Evolutionary conservation across 1,140 invertebrate species (phyloP).

Genomic region (Lasioglossum albipes): DNA sequence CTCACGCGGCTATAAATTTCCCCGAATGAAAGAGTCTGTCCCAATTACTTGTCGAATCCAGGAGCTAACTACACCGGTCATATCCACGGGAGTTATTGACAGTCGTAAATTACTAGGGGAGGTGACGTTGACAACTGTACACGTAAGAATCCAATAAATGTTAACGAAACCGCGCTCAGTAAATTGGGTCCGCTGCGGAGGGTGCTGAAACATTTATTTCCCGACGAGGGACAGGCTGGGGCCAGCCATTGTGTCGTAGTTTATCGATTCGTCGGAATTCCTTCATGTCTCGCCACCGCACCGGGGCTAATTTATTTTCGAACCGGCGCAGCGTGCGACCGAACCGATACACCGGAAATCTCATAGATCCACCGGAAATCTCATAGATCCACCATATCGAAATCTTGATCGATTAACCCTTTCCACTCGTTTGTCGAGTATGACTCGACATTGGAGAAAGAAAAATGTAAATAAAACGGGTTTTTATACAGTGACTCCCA

Average conservation of each 20-base stretch:
- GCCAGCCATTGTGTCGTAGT: slow-evolving; percentile 17
- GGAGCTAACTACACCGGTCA: neutral
- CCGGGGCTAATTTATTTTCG: slow-evolving; percentile 48
- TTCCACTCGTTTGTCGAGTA: too few species aligned
- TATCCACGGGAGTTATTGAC: slow-evolving; percentile 10
- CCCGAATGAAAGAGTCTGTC: neutral
- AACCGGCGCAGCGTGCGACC: slow-evolving; percentile 1
- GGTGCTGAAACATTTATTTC: slow-evolving; percentile 52
- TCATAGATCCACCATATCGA: slow-evolving; percentile 46
- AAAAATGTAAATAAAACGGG: too few species aligned
- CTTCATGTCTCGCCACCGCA: slow-evolving; percentile 45
- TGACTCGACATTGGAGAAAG: too few species aligned
- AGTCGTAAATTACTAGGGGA: neutral
- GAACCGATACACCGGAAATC: slow-evolving; percentile 22
- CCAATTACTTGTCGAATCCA: slow-evolving; percentile 12
- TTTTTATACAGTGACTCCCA: too few species aligned
- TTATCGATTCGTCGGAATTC: slow-evolving; percentile 54
- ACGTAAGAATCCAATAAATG: slow-evolving; percentile 39
- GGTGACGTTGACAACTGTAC: neutral
- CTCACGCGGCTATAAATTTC: neutral
- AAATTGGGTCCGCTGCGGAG: slow-evolving; percentile 21
- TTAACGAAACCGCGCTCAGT: slow-evolving; percentile 26
- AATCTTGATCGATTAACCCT: slow-evolving; percentile 21
- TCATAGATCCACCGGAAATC: slow-evolving; percentile 36
- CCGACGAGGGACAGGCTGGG: slow-evolving; percentile 4